Evolutionary conservation across 2,113 vertebrate genomes (phyloP).

Genomic region (Rhombomys opimus): DNA sequence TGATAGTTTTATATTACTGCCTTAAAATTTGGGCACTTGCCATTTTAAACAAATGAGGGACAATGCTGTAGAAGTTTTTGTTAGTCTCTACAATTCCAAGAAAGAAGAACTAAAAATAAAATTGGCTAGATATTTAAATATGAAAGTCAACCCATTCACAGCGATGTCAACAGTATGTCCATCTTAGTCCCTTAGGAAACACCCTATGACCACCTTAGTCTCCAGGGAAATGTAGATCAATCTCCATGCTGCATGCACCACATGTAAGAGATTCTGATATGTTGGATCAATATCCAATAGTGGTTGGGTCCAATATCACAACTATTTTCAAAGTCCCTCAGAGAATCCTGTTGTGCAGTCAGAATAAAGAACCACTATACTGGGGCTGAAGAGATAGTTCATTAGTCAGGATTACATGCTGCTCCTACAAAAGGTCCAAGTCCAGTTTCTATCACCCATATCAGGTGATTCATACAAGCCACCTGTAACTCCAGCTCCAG

Average conservation of each 20-base stretch:
- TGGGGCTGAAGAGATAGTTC: background rate
- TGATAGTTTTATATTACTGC: background rate
- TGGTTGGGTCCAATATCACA: background rate
- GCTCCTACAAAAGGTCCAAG: background rate
- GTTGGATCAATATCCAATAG: background rate
- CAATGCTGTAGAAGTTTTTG: background rate
- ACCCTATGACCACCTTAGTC: background rate
- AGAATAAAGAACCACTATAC: background rate
- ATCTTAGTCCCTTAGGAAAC: background rate
- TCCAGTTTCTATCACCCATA: background rate
- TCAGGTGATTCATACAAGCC: background rate
- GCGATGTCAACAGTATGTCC: background rate
- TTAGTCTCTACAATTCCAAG: background rate
- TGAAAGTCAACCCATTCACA: background rate
- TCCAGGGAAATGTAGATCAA: background rate
- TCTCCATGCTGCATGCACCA: background rate
- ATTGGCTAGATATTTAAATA: background rate
- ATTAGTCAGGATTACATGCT: background rate
- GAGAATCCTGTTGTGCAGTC: background rate
- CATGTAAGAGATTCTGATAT: background rate
- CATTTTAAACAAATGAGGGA: background rate
- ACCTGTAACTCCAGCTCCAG: background rate
- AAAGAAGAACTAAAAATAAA: conserved; percentile 26
- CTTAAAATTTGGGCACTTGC: background rate
- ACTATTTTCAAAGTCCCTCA: background rate